phyloP scores from a whole-genome alignment of 2,113 vertebrate species.

The Rhea americana region DNA sequence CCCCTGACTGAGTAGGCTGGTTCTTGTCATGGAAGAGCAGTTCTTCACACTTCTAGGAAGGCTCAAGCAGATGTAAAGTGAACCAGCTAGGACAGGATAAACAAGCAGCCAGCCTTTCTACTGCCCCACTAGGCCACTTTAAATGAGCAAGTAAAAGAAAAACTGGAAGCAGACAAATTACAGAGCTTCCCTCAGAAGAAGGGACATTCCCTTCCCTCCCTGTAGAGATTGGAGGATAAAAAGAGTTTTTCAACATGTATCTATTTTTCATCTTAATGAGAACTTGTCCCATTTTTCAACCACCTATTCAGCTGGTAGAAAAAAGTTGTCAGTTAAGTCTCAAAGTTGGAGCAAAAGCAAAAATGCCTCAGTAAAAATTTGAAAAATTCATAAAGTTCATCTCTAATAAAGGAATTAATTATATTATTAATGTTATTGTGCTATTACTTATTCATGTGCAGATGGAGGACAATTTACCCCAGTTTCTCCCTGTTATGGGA shows the following conservation, averaged over 20 bases:
- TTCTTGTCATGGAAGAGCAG: background rate
- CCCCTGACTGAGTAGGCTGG: background rate
- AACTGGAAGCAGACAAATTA: background rate
- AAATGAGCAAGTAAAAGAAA: background rate
- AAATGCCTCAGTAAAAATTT: background rate
- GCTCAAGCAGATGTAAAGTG: background rate
- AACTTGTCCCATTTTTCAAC: accelerated
- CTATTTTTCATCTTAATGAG: background rate
- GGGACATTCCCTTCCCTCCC: too few species aligned
- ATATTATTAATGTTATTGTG: background rate
- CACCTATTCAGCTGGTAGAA: background rate
- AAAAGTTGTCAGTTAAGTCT: background rate
- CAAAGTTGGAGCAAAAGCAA: background rate
- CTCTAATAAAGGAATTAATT: background rate
- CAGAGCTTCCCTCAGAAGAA: background rate
- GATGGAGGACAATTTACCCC: background rate
- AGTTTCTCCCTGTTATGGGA: background rate
- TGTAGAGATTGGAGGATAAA: background rate
- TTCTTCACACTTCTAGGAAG: background rate
- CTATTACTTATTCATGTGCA: accelerated
- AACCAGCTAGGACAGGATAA: background rate
- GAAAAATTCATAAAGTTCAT: background rate
- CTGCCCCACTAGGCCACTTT: background rate
- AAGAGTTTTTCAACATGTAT: background rate
- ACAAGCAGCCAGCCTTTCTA: background rate